phyloP scores from a whole-genome alignment of 2,797 vertebrate genomes.

The Lacerta viridis region DNA sequence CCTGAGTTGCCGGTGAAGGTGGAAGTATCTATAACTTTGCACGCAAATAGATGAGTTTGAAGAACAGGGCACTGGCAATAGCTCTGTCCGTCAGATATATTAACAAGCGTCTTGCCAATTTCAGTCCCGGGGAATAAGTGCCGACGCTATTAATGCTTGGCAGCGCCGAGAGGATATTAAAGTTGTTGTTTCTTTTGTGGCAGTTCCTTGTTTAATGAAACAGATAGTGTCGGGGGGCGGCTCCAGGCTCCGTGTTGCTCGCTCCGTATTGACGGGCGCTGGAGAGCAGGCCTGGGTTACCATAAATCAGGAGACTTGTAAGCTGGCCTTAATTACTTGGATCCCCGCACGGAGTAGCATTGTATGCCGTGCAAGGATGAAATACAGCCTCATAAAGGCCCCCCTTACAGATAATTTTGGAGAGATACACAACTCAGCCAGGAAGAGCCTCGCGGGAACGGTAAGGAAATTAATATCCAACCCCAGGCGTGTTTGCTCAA shows the following conservation, averaged over 20 bases:
- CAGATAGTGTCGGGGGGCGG: background rate
- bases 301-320: background rate
- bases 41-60: background rate
- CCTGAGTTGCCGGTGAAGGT: too few species aligned
- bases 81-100: background rate
- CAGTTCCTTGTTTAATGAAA: background rate
- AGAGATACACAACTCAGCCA: background rate
- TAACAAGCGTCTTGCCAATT: background rate
- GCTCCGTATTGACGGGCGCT: slow-evolving; percentile 41
- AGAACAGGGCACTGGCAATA: too few species aligned
- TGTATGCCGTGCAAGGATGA: background rate
- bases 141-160: accelerated
- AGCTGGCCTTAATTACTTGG: background rate
- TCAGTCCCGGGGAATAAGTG: background rate
- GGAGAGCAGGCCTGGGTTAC: background rate
- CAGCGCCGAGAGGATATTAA: background rate
- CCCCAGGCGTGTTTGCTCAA: background rate
- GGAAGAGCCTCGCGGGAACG: background rate
- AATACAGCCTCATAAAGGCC: accelerated
- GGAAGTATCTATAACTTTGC: background rate
- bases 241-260: background rate
- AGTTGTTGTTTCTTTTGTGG: background rate
- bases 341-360: background rate
- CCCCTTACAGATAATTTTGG: background rate
- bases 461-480: background rate